Evolutionary conservation across 2,888 invertebrate species (phyloP), one percentile per base, ranked within the genome.

Genomic region (Oligia fasciuncula): DNA sequence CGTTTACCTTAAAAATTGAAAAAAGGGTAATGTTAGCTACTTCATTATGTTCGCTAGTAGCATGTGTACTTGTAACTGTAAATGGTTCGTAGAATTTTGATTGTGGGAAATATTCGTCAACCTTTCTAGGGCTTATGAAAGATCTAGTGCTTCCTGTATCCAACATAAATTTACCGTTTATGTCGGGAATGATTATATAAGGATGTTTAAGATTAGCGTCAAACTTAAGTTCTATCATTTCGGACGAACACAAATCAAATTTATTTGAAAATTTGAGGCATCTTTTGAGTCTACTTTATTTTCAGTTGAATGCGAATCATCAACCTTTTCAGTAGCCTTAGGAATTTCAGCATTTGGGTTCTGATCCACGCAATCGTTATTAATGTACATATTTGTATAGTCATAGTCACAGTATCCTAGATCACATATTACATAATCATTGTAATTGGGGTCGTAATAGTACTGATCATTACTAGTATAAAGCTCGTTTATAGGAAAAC

Each of bases 61-160:
- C 67, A 23, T 67, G 67, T 67, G 46, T 67, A 13, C 67, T 67
- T 46, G 67, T 67, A 43, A 67, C 46, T 67, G 67, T 67, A 67
- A 67, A 67, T 46, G 67, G 46, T 67, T 67, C 67, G 11, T 67
- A 67, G 13, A 6, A n/a, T 67, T 46, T 67, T 67, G 14, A 67
- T 6, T 67, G 43, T 5, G 67, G n/a, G n/a, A 67, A 43, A 46
- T 67, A 46, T 67, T 67, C 67, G 14, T 67, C n/a, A 46, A 14
- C 46, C 46, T 67, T 67, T 11, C 9, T 23, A 35, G 66, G 66
- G 23, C 66, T 66, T 43, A 66, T 43, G 23, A 43, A 66, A 23
- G 66, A 66, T 40, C 66, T 43, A 8, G 54, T 54, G 54, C 63
- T 63, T 63, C 63, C 65, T 65, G 65, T 65, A 19, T 65, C 65